These are phyloP conservation scores for Lacerta viridis DNA, from an alignment of 2,797 vertebrate genomes.

Conservation along the genomic window DNA sequence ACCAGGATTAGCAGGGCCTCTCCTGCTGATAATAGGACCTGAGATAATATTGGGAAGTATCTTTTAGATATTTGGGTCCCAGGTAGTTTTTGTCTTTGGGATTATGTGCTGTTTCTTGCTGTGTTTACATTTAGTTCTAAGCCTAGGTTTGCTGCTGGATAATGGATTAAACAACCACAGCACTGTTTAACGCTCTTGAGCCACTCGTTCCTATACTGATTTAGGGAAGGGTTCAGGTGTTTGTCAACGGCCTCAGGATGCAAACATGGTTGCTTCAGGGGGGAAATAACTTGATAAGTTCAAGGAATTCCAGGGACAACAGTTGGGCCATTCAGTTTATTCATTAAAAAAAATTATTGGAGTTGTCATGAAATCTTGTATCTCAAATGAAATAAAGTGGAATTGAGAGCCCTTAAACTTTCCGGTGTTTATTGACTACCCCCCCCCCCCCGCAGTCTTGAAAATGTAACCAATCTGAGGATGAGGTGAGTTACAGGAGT, in stretches of 20 bases:
- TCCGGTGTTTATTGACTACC: not conserved
- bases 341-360: not conserved
- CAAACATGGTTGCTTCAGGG: not conserved
- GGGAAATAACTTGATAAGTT: not conserved
- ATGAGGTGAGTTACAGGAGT: not conserved
- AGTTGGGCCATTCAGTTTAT: not conserved
- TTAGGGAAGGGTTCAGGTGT: not conserved
- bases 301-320: not conserved
- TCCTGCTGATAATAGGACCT: too few relatives aligned
- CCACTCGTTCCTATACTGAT: not conserved
- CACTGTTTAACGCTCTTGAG: not conserved
- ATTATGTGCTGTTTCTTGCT: not conserved
- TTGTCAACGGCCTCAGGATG: not conserved
- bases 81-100: too few relatives aligned
- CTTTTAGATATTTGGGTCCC: too few relatives aligned
- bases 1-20: too few relatives aligned
- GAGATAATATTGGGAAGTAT: too few relatives aligned
- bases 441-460: not conserved
- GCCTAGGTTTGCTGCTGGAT: not conserved
- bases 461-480: not conserved
- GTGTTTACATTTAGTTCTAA: not conserved
- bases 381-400: not conserved
- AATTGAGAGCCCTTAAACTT: slow-evolving; percentile 15
- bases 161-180: too few relatives aligned
- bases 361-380: not conserved